Percentiles rank a stretch among this genome's conserved stretches.
Conservation (phyloP, 92 coral and sea anemone genomes). For the Isaurus tuberculatus region DNA sequence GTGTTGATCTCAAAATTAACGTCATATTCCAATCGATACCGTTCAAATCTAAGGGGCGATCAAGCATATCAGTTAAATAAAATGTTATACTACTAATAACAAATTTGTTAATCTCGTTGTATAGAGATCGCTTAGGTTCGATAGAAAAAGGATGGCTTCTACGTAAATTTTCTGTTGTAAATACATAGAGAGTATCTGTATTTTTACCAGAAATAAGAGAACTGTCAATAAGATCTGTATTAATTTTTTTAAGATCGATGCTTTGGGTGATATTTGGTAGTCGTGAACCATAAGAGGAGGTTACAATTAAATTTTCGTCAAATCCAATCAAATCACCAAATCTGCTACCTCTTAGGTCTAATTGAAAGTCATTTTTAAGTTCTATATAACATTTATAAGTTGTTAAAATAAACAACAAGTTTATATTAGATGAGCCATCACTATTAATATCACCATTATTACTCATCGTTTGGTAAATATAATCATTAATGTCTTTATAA, state of each 20-base stretch:
- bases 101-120: not conserved
- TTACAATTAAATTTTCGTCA: not conserved
- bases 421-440: not conserved
- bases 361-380: not conserved
- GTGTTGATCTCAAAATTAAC: too few species aligned
- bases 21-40: too few species aligned
- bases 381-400: not conserved
- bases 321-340: slow-evolving; percentile 28
- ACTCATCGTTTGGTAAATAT: not conserved
- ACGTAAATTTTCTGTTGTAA: not conserved
- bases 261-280: too few species aligned
- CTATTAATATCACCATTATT: not conserved
- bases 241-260: not conserved
- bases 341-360: not conserved
- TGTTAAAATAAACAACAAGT: not conserved
- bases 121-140: not conserved
- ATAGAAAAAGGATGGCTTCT: not conserved
- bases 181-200: not conserved
- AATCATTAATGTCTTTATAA: slow-evolving; percentile 7
- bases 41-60: too few species aligned
- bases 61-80: too few species aligned
- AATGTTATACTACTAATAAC: too few species aligned
- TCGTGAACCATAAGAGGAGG: not conserved
- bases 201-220: not conserved
- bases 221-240: not conserved